phyloP scores from a whole-genome alignment of 2,113 vertebrate species.

The Calonectris borealis region DNA sequence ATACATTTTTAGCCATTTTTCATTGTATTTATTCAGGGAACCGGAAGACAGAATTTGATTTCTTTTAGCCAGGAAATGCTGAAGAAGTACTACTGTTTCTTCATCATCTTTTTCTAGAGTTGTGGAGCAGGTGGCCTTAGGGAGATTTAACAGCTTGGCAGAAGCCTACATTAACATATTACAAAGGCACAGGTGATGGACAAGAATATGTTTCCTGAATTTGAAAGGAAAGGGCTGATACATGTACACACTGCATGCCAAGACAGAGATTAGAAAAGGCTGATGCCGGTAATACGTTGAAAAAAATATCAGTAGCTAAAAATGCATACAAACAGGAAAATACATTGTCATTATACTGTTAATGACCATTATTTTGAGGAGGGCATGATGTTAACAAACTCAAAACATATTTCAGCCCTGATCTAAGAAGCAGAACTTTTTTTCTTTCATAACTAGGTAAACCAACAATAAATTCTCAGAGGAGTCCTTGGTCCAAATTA shows the following conservation, averaged over 20 bases:
- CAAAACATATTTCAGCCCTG: not conserved
- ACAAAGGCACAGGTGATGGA: not conserved
- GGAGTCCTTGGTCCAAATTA: not conserved
- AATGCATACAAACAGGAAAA: not conserved
- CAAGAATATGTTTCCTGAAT: not conserved
- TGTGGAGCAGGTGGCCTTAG: not conserved
- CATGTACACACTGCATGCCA: not conserved
- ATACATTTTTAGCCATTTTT: not conserved
- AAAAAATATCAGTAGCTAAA: not conserved
- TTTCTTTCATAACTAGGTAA: not conserved
- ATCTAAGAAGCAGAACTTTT: not conserved
- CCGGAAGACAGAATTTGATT: not conserved
- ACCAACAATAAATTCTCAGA: slow-evolving; percentile 29
- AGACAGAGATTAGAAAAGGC: not conserved
- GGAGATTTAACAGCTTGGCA: not conserved
- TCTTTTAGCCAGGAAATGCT: not conserved
- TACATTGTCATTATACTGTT: not conserved
- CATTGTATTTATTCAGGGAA: not conserved
- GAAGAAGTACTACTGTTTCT: not conserved
- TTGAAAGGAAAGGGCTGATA: not conserved
- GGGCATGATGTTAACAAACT: not conserved
- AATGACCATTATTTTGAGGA: not conserved
- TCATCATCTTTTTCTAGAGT: not conserved
- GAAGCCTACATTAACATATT: slow-evolving; percentile 17
- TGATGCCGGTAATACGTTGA: not conserved